Percentiles rank a stretch among this genome's conserved stretches.
These are phyloP conservation scores for Corvus hawaiiensis DNA, from an alignment of 2,113 vertebrate genomes.

Conservation along the genomic window DNA sequence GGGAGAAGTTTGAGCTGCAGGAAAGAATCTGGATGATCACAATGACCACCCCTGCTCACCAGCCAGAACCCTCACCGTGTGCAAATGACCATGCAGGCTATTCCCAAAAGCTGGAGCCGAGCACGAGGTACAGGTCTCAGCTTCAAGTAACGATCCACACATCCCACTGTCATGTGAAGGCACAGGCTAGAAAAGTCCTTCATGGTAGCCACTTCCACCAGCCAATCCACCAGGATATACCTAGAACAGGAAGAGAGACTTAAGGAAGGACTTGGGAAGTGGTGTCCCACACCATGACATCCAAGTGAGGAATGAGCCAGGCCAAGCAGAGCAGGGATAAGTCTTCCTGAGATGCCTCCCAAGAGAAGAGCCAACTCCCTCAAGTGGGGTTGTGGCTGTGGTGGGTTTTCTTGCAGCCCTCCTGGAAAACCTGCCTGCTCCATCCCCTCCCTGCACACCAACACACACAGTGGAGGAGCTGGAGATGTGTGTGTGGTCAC, in stretches of 20 bases:
- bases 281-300: neutral
- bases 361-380: neutral
- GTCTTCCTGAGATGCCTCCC: neutral
- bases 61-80: slow-evolving; percentile 79
- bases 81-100: slow-evolving; percentile 98
- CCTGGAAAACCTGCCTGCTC: neutral
- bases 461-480: neutral
- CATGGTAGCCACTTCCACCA: slow-evolving; percentile 97
- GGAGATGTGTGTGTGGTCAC: neutral
- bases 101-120: slow-evolving; percentile 90
- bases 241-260: slow-evolving; percentile 50
- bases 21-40: neutral
- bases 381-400: neutral
- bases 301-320: neutral
- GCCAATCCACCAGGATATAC: slow-evolving; percentile 96
- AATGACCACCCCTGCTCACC: neutral
- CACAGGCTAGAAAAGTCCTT: slow-evolving; percentile 94
- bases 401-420: neutral
- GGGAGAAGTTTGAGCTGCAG: neutral
- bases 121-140: slow-evolving; percentile 83
- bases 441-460: neutral
- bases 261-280: neutral
- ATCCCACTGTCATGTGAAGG: slow-evolving; percentile 90
- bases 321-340: neutral
- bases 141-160: slow-evolving; percentile 91